These are phyloP conservation scores for Sus cebifrons DNA, from an alignment of 2,797 vertebrate genomes.

Conservation along the genomic window DNA sequence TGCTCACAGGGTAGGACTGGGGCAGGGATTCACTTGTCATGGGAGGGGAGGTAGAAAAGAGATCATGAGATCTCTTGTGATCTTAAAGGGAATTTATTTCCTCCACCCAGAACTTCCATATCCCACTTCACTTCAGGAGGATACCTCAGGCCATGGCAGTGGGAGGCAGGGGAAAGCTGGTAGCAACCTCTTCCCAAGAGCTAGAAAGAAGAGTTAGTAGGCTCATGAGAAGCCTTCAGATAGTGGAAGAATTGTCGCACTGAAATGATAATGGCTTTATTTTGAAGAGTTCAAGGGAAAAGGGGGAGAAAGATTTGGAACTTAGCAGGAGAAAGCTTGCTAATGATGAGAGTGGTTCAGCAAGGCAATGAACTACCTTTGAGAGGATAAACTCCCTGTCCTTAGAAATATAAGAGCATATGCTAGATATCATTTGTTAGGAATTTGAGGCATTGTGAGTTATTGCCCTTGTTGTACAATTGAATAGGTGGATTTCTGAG, in stretches of 20 bases:
- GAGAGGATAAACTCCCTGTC: neutral
- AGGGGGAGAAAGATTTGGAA: neutral
- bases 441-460: neutral
- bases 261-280: neutral
- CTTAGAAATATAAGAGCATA: neutral
- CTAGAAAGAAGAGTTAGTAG: neutral
- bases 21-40: neutral
- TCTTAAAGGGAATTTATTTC: neutral
- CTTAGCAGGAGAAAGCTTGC: neutral
- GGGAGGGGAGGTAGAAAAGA: neutral
- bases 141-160: neutral
- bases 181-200: neutral
- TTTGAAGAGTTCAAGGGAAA: neutral
- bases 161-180: neutral
- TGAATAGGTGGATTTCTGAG: neutral
- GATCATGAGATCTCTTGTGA: neutral
- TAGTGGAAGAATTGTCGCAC: neutral
- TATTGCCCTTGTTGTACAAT: neutral
- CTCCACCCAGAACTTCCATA: neutral
- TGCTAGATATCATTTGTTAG: neutral
- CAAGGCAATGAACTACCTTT: neutral
- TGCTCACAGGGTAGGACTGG: neutral
- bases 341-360: neutral
- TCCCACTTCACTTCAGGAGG: neutral
- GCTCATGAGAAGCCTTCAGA: neutral